Evolutionary conservation across 1,140 invertebrate species (phyloP).

Genomic region (Drosophila trapezifrons): DNA sequence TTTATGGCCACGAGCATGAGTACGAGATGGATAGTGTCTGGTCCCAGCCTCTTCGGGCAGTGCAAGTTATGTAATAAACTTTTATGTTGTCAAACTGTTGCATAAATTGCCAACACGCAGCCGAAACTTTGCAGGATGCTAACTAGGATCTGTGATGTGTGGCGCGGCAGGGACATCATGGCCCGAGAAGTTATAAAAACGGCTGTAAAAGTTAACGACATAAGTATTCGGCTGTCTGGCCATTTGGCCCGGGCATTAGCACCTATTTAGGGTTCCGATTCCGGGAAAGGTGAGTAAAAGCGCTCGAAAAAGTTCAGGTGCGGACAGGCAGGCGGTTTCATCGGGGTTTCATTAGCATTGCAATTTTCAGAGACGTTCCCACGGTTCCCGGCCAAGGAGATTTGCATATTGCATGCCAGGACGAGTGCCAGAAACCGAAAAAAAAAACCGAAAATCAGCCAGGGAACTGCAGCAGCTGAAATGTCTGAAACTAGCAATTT

Average conservation of each 20-base stretch:
- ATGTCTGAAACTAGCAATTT: conserved; percentile 56
- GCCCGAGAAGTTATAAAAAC: conserved; percentile 53
- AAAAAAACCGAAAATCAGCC: conserved; percentile 3
- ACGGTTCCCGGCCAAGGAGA: conserved; percentile 38
- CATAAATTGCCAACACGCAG: conserved; percentile 72
- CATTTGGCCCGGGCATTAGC: conserved; percentile 62
- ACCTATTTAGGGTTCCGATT: conserved; percentile 56
- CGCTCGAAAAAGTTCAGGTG: conserved; percentile 15
- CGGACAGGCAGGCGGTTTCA: conserved; percentile 10
- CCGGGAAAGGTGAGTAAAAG: conserved; percentile 2
- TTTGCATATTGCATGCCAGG: conserved; percentile 71
- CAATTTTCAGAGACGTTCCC: conserved; percentile 25
- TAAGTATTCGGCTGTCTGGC: conserved; percentile 37
- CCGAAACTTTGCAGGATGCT: conserved; percentile 46
- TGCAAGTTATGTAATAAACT: conserved; percentile 75
- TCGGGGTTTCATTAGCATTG: conserved; percentile 64
- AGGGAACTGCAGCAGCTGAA: conserved; percentile 52
- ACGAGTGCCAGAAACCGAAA: conserved; percentile 46
- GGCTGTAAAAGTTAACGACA: conserved; percentile 54
- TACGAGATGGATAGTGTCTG: conserved; percentile 44
- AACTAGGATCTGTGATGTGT: conserved; percentile 41
- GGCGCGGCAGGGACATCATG: conserved; percentile 24
- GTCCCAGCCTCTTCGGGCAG: conserved; percentile 35
- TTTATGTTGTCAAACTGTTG: conserved; percentile 77
- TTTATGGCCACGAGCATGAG: conserved; percentile 59